phyloP scores from a whole-genome alignment of 1,140 invertebrate genomes.

The Oppia nitens region DNA sequence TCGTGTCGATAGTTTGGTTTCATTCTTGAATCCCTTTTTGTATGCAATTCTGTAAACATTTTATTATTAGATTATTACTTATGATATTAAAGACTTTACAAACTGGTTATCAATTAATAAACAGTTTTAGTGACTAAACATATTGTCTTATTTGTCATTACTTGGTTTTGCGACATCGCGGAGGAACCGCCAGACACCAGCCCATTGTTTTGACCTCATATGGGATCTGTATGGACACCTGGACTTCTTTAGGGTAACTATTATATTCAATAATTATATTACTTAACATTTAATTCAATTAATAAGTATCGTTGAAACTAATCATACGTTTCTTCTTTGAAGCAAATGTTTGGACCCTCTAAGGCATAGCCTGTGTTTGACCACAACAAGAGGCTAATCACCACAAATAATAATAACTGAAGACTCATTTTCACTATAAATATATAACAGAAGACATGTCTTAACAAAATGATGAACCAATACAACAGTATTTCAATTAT shows the following conservation, averaged over 20 bases:
- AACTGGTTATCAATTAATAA: neutral
- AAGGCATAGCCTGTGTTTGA: neutral
- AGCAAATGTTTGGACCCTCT: slow-evolving; percentile 39
- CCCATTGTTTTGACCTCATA: slow-evolving; percentile 57
- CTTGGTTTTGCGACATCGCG: slow-evolving; percentile 65
- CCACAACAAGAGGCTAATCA: neutral
- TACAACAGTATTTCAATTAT: no score
- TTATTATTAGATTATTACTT: no score
- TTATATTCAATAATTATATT: slow-evolving; percentile 22
- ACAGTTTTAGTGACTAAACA: neutral
- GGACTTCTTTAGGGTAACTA: slow-evolving; percentile 52
- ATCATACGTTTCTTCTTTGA: slow-evolving; percentile 37
- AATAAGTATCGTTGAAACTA: slow-evolving; percentile 1
- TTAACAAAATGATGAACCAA: no score
- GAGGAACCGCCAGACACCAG: slow-evolving; percentile 66
- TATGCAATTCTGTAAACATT: slow-evolving; percentile 18
- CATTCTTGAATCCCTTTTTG: slow-evolving; percentile 24
- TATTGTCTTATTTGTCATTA: neutral
- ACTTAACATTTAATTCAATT: neutral
- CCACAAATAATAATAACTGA: neutral
- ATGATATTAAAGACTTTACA: neutral
- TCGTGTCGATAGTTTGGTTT: slow-evolving; percentile 46
- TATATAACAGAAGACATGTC: no score
- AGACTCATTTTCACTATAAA: no score
- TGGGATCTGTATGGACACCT: slow-evolving; percentile 54